Evolutionary conservation across 2,797 vertebrate species (phyloP), one percentile per base, ranked within the genome.

Genomic region (Tenualosa ilisha): DNA sequence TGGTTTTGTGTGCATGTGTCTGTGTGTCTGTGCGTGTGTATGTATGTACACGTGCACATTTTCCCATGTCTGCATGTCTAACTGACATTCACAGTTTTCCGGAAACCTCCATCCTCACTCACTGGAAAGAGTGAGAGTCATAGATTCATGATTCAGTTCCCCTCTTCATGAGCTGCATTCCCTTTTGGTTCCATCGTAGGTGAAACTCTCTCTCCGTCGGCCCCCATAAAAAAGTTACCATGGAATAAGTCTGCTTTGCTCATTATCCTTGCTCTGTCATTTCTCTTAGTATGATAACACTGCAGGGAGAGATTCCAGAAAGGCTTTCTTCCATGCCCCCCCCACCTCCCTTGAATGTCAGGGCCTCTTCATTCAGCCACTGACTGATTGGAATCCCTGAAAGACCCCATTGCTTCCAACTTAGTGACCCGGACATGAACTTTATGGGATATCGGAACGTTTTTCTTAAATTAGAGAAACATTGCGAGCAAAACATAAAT

Each of bases 261-360:
- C 68, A 20, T 75, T 75, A 75, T 75, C 68, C 68, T 75, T 75
- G 68, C 31, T 12, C 65, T 31, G 26, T 37, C 31, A 43, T 75
- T 75, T 75, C 68, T 75, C 4, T 40, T 40, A 40, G 31, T 75
- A 75, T 75, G 68, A 75, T 43, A 72, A 37, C 68, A 75, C 68
- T 75, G 68, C 31, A 75, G 68, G 31, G 31, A 75, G 68, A 75
- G 68, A 75, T 40, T 75, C 68, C 68, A 75, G 68, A 87, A 75
- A 79, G 63, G 46, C 46, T 7, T 46, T 46, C 46, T 46, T 46
- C 46, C 46, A 46, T 7, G n/a, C 84, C 22, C 81, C 87, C 88
- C 86, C 86, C 86, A 86, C 81, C 72, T 31, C 24, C 56, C 2
- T 20, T n/a, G 56, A 22, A 22, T 22, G 56, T 59, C 68, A 40